Conservation (phyloP, 1,140 invertebrate genomes). For the Aphaenogaster floridana region DNA sequence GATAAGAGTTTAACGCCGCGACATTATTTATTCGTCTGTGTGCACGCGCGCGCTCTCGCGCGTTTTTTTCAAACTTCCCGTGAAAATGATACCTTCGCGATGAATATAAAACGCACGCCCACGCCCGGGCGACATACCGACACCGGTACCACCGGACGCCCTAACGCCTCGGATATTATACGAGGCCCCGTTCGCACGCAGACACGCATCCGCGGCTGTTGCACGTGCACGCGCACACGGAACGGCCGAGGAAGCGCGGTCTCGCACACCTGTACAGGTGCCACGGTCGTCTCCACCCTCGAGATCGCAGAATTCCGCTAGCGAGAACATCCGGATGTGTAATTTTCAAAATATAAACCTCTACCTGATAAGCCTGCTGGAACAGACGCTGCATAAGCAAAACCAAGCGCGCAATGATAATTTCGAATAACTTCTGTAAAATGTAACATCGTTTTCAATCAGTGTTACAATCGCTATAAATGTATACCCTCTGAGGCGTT, state of each 20-base stretch:
- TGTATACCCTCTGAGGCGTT: not conserved
- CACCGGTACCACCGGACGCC: constrained; percentile 66
- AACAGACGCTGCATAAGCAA: not conserved
- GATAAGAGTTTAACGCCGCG: constrained; percentile 77
- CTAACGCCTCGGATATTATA: constrained; percentile 73
- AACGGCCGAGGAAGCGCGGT: constrained; percentile 29
- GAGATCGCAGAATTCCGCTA: constrained; percentile 67
- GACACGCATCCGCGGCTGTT: constrained; percentile 33
- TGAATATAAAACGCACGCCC: constrained; percentile 78
- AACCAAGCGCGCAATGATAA: not conserved
- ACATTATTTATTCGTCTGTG: constrained; percentile 75
- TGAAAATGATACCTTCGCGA: constrained; percentile 78
- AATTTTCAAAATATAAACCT: constrained; percentile 14
- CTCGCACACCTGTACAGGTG: constrained; percentile 71
- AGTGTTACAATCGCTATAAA: not conserved
- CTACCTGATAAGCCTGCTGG: not conserved
- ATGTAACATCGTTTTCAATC: not conserved
- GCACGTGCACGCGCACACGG: constrained; percentile 55
- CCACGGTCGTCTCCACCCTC: constrained; percentile 41
- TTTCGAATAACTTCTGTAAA: not conserved
- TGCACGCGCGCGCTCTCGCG: constrained; percentile 16
- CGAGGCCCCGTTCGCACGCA: constrained; percentile 71
- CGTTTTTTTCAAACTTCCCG: constrained; percentile 73
- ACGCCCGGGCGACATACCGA: constrained; percentile 73
- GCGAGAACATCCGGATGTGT: constrained; percentile 35